Percentiles rank a stretch among this genome's conserved stretches.
Conservation (phyloP, 2,113 vertebrate species). For the Otis tarda region DNA sequence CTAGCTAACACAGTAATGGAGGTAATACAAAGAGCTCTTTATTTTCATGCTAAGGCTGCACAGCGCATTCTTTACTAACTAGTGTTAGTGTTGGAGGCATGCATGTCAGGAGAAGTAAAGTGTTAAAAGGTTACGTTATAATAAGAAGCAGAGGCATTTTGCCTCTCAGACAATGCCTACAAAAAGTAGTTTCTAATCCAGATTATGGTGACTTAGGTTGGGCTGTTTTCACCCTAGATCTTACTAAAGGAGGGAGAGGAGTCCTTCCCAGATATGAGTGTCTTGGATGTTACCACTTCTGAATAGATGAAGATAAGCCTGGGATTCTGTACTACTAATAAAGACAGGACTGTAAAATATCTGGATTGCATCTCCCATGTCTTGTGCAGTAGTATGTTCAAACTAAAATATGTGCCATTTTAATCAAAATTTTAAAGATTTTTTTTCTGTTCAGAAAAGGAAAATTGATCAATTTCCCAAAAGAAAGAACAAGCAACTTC, state of each 20-base stretch:
- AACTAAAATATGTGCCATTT: background rate
- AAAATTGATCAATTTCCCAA: background rate
- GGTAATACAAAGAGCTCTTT: background rate
- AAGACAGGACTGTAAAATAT: background rate
- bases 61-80: background rate
- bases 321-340: background rate
- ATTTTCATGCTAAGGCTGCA: background rate
- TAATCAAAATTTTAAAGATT: background rate
- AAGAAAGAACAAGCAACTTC: background rate
- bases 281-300: background rate
- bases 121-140: background rate
- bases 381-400: background rate
- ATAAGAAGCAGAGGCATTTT: background rate
- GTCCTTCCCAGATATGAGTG: background rate
- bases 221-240: background rate
- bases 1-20: background rate
- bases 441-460: background rate
- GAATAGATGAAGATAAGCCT: background rate
- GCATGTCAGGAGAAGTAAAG: background rate
- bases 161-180: fast-evolving
- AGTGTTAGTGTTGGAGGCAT: background rate
- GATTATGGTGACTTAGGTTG: background rate
- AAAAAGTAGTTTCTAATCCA: background rate
- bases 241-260: background rate
- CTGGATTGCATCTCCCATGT: background rate